Conservation (phyloP, 2,113 vertebrate species). For the Chinchilla lanigera region DNA sequence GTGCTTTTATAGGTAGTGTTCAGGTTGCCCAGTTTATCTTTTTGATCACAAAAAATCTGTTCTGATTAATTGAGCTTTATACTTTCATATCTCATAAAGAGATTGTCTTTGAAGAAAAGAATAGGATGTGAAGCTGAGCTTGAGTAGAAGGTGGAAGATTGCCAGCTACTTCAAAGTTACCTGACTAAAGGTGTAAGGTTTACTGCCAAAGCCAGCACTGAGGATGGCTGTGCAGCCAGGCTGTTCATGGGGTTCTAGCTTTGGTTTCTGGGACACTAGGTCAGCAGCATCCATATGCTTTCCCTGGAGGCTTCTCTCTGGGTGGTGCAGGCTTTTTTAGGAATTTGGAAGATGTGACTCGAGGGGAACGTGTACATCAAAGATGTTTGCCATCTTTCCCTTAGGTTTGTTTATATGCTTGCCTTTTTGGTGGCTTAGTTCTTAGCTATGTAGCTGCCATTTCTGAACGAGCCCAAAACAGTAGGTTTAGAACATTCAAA, state of each 20-base stretch:
- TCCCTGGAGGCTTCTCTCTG: conserved; percentile 43
- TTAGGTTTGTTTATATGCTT: conserved; percentile 19
- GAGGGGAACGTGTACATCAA: conserved; percentile 41
- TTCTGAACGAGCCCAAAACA: conserved; percentile 32
- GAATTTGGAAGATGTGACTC: conserved; percentile 29
- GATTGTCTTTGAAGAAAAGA: conserved; percentile 65
- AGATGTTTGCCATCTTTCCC: conserved; percentile 53
- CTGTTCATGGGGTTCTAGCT: not conserved
- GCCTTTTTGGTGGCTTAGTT: conserved; percentile 41
- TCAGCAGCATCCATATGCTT: conserved; percentile 38
- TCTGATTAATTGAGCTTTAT: conserved; percentile 51
- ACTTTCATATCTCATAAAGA: conserved; percentile 46
- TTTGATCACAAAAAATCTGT: not conserved
- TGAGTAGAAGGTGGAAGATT: conserved; percentile 67
- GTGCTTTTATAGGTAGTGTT: not conserved
- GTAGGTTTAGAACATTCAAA: not conserved
- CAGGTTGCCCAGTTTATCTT: not conserved
- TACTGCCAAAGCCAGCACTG: conserved; percentile 74
- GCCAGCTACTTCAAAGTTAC: conserved; percentile 81
- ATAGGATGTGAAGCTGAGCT: conserved; percentile 68
- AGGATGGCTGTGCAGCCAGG: conserved; percentile 53
- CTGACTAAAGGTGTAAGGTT: conserved; percentile 77
- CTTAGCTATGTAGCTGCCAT: not conserved
- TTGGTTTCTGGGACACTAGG: conserved; percentile 36
- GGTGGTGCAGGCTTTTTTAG: conserved; percentile 50